A percentile compares a stretch with the other conserved stretches of the same genome.
Conservation (phyloP, 2,113 vertebrate genomes). For the Struthio camelus region DNA sequence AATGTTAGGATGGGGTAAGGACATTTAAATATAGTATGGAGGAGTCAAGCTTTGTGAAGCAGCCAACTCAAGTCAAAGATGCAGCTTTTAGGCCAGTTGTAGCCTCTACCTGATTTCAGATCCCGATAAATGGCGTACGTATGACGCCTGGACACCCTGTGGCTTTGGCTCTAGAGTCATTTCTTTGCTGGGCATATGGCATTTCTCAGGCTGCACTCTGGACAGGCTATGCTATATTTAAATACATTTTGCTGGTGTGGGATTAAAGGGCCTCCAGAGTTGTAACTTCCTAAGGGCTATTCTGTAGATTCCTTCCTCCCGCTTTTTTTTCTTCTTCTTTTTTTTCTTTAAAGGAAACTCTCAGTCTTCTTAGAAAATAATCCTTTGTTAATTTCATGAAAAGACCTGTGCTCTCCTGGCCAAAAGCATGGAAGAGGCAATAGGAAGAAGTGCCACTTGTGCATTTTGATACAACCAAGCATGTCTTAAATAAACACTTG, state of each 20-base stretch:
- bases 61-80: not conserved
- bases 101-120: not conserved
- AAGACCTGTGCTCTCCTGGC: constrained; percentile 30
- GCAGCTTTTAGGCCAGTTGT: not conserved
- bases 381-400: constrained; percentile 61
- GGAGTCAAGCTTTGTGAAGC: not conserved
- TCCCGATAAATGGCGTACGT: not conserved
- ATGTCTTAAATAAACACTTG: constrained; percentile 69
- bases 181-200: not conserved
- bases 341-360: constrained; percentile 49
- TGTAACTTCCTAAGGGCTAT: constrained; percentile 49
- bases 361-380: constrained; percentile 62
- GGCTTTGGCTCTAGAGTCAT: not conserved
- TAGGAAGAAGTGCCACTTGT: constrained; percentile 46
- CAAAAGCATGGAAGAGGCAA: not conserved
- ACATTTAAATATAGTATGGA: not conserved
- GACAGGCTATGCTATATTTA: constrained; percentile 48
- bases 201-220: not conserved
- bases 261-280: constrained; percentile 39
- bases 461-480: not conserved
- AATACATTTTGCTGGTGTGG: constrained; percentile 16
- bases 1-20: not conserved
- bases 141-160: not conserved
- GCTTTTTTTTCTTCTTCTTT: not conserved
- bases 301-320: constrained; percentile 59